Percentiles rank a stretch among this genome's conserved stretches.
Evolutionary conservation across 1,140 invertebrate genomes (phyloP).

Genomic region (Drosophila nigromelanica): DNA sequence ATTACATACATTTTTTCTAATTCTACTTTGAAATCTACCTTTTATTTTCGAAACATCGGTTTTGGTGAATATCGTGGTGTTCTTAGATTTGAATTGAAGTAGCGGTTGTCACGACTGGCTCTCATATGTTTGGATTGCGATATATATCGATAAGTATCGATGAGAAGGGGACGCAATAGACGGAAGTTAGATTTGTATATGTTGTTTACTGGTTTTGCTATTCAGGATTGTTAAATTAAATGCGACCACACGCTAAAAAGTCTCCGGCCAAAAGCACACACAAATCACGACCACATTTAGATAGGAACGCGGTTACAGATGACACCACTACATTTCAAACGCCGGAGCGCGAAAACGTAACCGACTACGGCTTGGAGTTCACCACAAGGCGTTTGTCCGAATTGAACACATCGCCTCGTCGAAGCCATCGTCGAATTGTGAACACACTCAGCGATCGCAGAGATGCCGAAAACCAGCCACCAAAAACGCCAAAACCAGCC

Average conservation of each 20-base stretch:
- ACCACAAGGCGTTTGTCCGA: slow-evolving; percentile 45
- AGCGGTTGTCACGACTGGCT: too few species aligned
- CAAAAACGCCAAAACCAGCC: background rate
- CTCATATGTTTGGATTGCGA: too few species aligned
- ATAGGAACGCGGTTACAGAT: slow-evolving; percentile 1
- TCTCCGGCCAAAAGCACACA: background rate
- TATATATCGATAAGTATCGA: background rate
- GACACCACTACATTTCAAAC: slow-evolving; percentile 35
- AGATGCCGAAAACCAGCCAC: slow-evolving; percentile 21
- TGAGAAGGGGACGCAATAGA: background rate
- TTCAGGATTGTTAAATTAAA: too few species aligned
- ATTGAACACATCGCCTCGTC: slow-evolving; percentile 4
- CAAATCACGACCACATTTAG: background rate
- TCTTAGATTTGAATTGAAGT: too few species aligned
- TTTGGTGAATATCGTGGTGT: too few species aligned
- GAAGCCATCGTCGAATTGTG: background rate
- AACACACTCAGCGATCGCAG: slow-evolving; percentile 5
- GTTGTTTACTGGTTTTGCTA: background rate
- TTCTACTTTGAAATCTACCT: too few species aligned
- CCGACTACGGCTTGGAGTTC: slow-evolving; percentile 70
- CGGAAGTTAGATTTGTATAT: background rate
- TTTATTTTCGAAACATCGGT: too few species aligned
- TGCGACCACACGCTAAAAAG: background rate
- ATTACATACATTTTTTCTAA: too few species aligned
- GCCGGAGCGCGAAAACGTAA: slow-evolving; percentile 24